Percentiles rank a stretch among this genome's conserved stretches.
These are phyloP conservation scores for Hirtodrosophila alboralis DNA, from an alignment of 2,888 invertebrate species.

Conservation along the genomic window DNA sequence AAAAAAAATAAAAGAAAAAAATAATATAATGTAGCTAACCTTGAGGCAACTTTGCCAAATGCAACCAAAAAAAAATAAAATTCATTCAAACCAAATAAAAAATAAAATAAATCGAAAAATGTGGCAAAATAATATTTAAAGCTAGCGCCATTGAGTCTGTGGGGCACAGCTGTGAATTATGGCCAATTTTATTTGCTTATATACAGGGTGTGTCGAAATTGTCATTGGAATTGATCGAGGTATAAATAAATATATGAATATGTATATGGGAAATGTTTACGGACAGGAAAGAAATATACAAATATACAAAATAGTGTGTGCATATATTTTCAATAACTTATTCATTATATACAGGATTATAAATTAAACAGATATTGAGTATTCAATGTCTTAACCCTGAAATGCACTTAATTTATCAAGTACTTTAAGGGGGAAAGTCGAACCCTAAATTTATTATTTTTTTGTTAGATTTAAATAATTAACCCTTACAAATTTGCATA, in stretches of 20 bases:
- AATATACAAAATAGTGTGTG: too few relatives aligned
- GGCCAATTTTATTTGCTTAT: conserved; percentile 15
- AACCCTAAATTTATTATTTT: too few relatives aligned
- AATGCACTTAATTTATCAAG: too few relatives aligned
- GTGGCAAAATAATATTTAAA: conserved; percentile 23
- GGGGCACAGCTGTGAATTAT: conserved; percentile 32
- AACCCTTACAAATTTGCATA: too few relatives aligned
- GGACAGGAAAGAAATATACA: too few relatives aligned
- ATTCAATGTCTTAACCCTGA: too few relatives aligned
- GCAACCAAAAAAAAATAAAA: conserved; percentile 46
- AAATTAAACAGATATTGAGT: too few relatives aligned
- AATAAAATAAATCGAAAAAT: conserved; percentile 13
- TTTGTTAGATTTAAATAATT: too few relatives aligned
- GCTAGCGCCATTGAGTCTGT: conserved; percentile 27
- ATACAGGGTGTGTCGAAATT: conserved; percentile 16
- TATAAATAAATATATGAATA: not conserved
- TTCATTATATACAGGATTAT: not conserved
- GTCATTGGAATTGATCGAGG: conserved; percentile 2
- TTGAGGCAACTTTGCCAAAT: conserved; percentile 53
- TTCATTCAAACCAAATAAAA: conserved; percentile 14
- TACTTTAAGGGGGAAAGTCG: too few relatives aligned
- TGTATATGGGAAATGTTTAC: too few relatives aligned
- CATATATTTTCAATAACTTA: not conserved
- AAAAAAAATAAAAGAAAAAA: conserved; percentile 23
- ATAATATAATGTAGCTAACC: conserved; percentile 52